Conservation (phyloP, 2,113 vertebrate species). For the Rhodinocichla rosea region DNA sequence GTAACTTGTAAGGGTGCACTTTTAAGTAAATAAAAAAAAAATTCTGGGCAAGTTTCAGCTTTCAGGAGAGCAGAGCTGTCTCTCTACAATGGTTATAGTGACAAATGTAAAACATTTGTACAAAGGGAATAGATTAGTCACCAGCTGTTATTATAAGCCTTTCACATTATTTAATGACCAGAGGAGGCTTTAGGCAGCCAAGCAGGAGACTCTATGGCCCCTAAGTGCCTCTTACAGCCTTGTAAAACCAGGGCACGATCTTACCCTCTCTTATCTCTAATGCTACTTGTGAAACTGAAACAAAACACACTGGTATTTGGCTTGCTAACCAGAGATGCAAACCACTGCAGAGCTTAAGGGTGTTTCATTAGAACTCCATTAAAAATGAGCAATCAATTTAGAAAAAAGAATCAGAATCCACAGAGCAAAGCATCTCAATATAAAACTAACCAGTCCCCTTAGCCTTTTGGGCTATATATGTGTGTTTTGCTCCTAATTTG, state of each 20-base stretch:
- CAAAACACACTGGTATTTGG: not conserved
- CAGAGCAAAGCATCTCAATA: not conserved
- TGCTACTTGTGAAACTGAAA: not conserved
- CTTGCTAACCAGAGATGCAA: not conserved
- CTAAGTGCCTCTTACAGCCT: slow-evolving; percentile 44
- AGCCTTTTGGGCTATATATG: not conserved
- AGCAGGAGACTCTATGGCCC: slow-evolving; percentile 22
- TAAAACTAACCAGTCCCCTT: not conserved
- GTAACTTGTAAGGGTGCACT: not conserved
- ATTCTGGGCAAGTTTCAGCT: not conserved
- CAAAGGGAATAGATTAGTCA: slow-evolving; percentile 36
- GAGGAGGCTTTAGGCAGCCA: slow-evolving; percentile 29
- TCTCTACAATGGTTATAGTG: not conserved
- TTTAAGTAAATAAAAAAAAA: not conserved
- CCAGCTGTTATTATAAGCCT: slow-evolving; percentile 47
- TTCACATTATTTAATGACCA: slow-evolving; percentile 45
- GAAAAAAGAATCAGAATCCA: not conserved
- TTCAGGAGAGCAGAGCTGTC: slow-evolving; percentile 7
- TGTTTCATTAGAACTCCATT: slow-evolving; percentile 55
- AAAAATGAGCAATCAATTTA: not conserved
- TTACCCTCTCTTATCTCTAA: slow-evolving; percentile 45
- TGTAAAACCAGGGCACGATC: slow-evolving; percentile 35
- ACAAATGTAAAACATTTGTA: slow-evolving; percentile 49
- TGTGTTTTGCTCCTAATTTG: not conserved
- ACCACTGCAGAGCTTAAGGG: not conserved